Conservation (phyloP, 2,113 vertebrate genomes). For the Erinaceus europaeus region DNA sequence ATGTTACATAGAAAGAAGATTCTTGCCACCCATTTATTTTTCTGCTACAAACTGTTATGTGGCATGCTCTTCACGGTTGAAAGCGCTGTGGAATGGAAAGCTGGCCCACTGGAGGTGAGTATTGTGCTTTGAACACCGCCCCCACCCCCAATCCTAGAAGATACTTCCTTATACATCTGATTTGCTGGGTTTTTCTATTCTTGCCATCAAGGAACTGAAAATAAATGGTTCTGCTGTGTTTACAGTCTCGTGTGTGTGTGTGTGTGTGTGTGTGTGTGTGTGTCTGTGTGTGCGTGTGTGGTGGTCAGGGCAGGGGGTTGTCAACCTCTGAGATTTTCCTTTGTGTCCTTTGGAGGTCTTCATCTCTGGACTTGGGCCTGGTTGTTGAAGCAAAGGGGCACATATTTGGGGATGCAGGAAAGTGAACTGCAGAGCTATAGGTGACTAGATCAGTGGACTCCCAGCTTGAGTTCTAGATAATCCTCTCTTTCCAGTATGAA, state of each 20-base stretch:
- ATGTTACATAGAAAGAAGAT: neutral
- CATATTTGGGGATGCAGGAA: too few species aligned
- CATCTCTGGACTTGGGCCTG: neutral
- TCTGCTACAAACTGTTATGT: neutral
- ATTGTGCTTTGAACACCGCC: neutral
- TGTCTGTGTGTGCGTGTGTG: neutral
- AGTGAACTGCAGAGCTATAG: neutral
- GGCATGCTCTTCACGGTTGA: neutral
- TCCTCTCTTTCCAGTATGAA: neutral
- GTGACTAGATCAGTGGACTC: neutral
- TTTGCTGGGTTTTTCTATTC: neutral
- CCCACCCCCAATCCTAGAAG: neutral
- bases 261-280: neutral
- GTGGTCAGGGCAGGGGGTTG: neutral
- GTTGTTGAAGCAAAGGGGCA: neutral
- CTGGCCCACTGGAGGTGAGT: neutral
- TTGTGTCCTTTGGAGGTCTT: neutral
- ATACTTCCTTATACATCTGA: neutral
- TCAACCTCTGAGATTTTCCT: neutral
- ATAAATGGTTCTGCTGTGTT: neutral
- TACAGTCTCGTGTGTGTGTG: neutral
- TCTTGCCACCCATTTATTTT: neutral
- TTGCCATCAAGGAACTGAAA: neutral
- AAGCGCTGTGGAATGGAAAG: too few species aligned
- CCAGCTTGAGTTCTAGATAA: neutral